Evolutionary conservation across 1,140 invertebrate genomes (phyloP), one percentile per base, ranked within the genome.

Genomic region (Belonocnema kinseyi): DNA sequence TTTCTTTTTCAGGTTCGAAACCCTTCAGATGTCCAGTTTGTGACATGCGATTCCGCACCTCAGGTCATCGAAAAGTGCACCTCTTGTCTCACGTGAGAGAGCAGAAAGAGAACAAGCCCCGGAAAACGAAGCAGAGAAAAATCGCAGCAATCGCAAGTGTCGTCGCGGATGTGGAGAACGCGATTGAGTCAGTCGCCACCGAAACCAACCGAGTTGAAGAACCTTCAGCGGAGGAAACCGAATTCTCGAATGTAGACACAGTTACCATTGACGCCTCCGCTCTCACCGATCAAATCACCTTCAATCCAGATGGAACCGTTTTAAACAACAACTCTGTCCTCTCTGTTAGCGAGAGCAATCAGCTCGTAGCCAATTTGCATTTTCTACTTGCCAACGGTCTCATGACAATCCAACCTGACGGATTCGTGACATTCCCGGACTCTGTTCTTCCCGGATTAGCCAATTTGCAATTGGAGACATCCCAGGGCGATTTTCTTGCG

Each of bases 1-100:
- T 50, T 74, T 61, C 17, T 77, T 50, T 66, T 85, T 88, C 88
- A 90, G 95, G 95, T 58, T 92, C 92, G 2, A 95, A 94, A 84
- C 95, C 95, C 1, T 95, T 95, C 84, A 92, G 92, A 52, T 96
- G 95, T 86, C 85, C 89, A 1, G 88, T 94, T 70, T 96, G 95
- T 87, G 91, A 93, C 46, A 88, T 92, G 26, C 89, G 91, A 73
- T 96, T 96, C 84, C 88, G 95, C 85, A 96, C 95, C 1, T 93
- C 94, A 3, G 94, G 94, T 10, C 95, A 95, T 78, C 92, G 93
- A 50, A 95, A 95, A 82, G 92, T 93, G 26, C 95, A 96, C 80
- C 81, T 93, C 21, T 71, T 91, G 70, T 93, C 93, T 7, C 94
- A 95, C 79, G 91, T 91, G 70, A 93, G 92, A 53, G 85, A 92